Base-by-base conservation (phyloP, 2,797 vertebrate genomes). In the Dromococcyx pavoninus region DNA sequence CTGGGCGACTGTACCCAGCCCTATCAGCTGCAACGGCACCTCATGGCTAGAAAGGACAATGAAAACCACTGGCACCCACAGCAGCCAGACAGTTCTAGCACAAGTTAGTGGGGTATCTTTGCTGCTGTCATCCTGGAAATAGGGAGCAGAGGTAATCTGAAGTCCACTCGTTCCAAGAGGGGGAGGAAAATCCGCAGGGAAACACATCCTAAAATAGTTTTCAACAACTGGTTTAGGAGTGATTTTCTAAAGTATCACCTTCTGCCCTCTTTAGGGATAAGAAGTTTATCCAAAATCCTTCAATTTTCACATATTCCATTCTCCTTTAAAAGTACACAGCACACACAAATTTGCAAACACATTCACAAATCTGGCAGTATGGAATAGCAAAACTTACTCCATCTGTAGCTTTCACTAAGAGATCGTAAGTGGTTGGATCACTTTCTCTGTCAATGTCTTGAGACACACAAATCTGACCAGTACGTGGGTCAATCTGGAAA, bases 341-440 rank as follows among this genome's bases (percentile, higher is more conserved):
- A 67, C 30, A 58, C 14, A 33, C n/a, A 77, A 51, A 72, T 78
- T 35, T 67, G 24, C 48, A 94, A 91, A 53, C 32, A 7, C 7
- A 37, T 58, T 69, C 35, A 46, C 37, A 83, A 61, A 53, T 30
- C 60, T 53, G 35, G 28, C 39, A 81, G 23, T 11, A 39, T 37
- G 28, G 12, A 79, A 92, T 57, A 17, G 21, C 7, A 5, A 92
- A 88, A 81, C 99, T 98, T 97, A 99, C 99, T 94, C 98, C 98
- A 97, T 99, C 99, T 61, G 97, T 98, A 83, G 99, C 99, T 98
- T 98, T 99, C 97, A 99, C 98, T 92, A 99, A 96, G 41, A 99
- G 95, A 95, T 99, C 98, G 2, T 99, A 98, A 87, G 96, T 97
- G 25, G 97, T 94, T 50, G 97, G 98, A 65, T 98, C 98, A 3